These are phyloP conservation scores for Microtus obscurus DNA, from an alignment of 2,797 vertebrate genomes.

Conservation along the genomic window DNA sequence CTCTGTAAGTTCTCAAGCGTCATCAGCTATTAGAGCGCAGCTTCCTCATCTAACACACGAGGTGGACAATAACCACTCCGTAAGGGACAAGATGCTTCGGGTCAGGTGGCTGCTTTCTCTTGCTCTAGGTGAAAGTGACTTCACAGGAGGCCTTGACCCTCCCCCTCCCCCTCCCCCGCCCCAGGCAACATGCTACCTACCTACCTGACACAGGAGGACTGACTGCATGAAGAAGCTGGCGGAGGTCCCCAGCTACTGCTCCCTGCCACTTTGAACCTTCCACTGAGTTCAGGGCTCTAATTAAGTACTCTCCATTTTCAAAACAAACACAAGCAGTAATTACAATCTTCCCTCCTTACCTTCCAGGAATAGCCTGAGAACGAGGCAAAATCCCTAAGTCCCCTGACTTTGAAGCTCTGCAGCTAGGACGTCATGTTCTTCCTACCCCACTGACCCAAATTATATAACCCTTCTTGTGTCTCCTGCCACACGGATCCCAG, in stretches of 20 bases:
- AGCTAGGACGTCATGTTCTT: background rate
- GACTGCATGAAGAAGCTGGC: background rate
- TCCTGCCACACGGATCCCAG: background rate
- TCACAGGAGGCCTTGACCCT: background rate
- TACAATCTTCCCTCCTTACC: slow-evolving; percentile 32
- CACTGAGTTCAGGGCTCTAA: slow-evolving; percentile 40
- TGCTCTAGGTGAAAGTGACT: background rate
- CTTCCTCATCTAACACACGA: background rate
- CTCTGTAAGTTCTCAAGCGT: accelerated
- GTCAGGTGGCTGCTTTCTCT: background rate
- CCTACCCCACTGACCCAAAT: slow-evolving; percentile 49
- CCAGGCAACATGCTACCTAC: background rate
- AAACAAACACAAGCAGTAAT: slow-evolving; percentile 61
- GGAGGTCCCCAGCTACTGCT: background rate
- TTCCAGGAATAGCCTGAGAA: slow-evolving; percentile 70
- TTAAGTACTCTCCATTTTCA: slow-evolving; percentile 65
- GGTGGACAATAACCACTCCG: background rate
- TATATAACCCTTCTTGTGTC: background rate
- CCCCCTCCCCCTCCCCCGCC: too few species aligned
- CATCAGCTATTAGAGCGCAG: accelerated
- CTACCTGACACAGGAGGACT: too few species aligned
- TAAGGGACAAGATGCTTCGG: background rate
- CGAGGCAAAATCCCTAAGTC: background rate
- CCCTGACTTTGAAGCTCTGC: background rate
- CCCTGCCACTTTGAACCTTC: background rate